Base-by-base conservation (phyloP, 2,113 vertebrate species). In the Panthera tigris region DNA sequence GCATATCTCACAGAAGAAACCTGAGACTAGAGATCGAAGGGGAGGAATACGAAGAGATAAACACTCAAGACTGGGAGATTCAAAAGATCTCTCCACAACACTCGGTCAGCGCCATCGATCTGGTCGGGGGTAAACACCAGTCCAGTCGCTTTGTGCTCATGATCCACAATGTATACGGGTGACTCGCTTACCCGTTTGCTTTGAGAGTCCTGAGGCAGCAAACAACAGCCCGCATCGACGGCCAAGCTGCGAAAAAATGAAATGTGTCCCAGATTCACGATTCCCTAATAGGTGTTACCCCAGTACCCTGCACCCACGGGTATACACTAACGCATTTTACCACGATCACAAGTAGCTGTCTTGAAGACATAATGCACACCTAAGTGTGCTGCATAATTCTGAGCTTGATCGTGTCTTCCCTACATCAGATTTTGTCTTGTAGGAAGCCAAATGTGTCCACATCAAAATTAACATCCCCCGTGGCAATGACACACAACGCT, bases 401-500 rank as follows among this genome's bases (percentile, higher is more conserved):
- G 36, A 55, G 92, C 25, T 7, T 39, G 36, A 85, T 83, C 21
- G 8, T 29, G 9, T 79, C 79, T 92, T 79, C 57, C 8, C 78
- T 73, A 31, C 27, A 7, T 23, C 11, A 27, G 11, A 81, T 80
- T 89, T 78, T 81, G n/a, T 48, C 84, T 79, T 95, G 18, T 45
- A 63, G 33, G 65, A 63, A 87, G 18, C 10, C 76, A 80, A 25
- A 82, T 57, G 78, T 80, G 12, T 57, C 15, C 68, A 88, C 27
- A 79, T 79, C 36, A 85, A 96, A 92, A 95, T 57, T 78, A 69
- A 89, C 23, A 79, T n/a, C 39, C 88, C 73, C 50, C 68, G 39
- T 68, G 5, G 8, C n/a, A 66, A 50, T 96, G 81, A 14, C 57
- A 91, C 68, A 73, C 18, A 39, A 19, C 4, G 69, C 39, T 84